Evolutionary conservation across 2,888 invertebrate genomes (phyloP).

Genomic region (Celastrina argiolus): DNA sequence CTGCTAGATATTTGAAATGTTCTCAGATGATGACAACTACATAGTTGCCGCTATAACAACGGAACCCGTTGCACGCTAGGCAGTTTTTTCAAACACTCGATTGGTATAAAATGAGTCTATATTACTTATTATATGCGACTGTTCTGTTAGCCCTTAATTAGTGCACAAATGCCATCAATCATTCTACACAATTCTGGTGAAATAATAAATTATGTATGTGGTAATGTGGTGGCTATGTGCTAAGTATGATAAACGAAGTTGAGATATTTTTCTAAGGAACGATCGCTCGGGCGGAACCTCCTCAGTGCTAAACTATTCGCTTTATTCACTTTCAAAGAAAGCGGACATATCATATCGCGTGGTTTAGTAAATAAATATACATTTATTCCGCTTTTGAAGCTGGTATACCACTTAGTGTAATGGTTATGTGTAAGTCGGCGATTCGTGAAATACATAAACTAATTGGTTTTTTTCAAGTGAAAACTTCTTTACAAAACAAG

Average conservation of each 20-base stretch:
- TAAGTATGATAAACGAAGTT: constrained; percentile 3
- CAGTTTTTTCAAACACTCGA: too few species aligned
- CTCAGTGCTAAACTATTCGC: not conserved
- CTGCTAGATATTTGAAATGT: too few species aligned
- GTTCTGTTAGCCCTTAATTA: not conserved
- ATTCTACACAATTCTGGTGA: not conserved
- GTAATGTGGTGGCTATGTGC: not conserved
- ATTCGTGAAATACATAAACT: too few species aligned
- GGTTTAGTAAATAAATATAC: not conserved
- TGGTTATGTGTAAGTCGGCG: too few species aligned
- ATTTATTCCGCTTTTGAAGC: too few species aligned
- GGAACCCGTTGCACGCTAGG: too few species aligned
- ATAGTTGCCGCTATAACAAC: too few species aligned
- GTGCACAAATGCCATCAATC: not conserved
- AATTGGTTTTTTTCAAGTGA: too few species aligned
- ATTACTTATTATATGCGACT: not conserved
- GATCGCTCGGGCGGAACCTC: not conserved
- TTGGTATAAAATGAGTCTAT: too few species aligned
- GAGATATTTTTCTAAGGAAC: constrained; percentile 1
- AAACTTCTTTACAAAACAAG: too few species aligned
- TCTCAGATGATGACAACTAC: too few species aligned
- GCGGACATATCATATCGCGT: not conserved
- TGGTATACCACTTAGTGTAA: too few species aligned
- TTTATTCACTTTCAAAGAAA: not conserved
- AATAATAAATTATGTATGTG: constrained; percentile 5